Percentiles rank a stretch among this genome's conserved stretches.
Conservation (phyloP, 2,888 invertebrate genomes). For the Psylliodes chrysocephalus region DNA sequence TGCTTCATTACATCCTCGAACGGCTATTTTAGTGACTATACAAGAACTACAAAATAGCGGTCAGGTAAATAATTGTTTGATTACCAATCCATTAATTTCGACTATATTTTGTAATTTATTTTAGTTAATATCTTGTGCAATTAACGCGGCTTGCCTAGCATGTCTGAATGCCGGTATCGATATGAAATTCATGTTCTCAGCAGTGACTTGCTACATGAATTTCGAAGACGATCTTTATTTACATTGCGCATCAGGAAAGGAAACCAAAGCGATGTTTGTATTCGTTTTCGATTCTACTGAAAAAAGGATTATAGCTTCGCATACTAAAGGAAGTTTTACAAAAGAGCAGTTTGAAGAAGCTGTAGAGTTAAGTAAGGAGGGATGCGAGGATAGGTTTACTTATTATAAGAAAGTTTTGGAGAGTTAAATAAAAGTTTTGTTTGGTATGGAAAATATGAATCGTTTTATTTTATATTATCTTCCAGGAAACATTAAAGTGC, state of each 20-base stretch:
- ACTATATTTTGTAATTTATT: constrained; percentile 47
- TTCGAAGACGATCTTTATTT: constrained; percentile 66
- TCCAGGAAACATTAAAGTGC: no score
- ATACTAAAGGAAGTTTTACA: constrained; percentile 77
- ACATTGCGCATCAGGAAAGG: constrained; percentile 62
- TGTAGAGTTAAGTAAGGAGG: constrained; percentile 72
- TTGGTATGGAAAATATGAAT: neutral
- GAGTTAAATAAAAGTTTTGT: constrained; percentile 7
- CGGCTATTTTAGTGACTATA: constrained; percentile 80
- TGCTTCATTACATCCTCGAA: constrained; percentile 80
- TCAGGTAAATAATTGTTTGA: constrained; percentile 68
- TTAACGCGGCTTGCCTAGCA: constrained; percentile 87
- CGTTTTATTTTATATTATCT: no score
- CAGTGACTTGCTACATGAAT: constrained; percentile 78
- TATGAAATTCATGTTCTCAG: constrained; percentile 84
- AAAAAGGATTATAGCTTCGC: constrained; percentile 70
- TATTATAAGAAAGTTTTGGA: constrained; percentile 72
- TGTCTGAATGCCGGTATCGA: constrained; percentile 85
- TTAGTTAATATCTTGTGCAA: constrained; percentile 80
- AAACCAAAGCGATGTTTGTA: constrained; percentile 72
- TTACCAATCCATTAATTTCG: no score
- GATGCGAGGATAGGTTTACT: constrained; percentile 75
- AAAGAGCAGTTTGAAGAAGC: constrained; percentile 75
- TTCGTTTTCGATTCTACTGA: constrained; percentile 79
- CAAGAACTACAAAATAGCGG: constrained; percentile 90